A percentile compares a stretch with the other conserved stretches of the same genome.
Conservation (phyloP, 2,888 invertebrate species). For the Pyrgus malvae region DNA sequence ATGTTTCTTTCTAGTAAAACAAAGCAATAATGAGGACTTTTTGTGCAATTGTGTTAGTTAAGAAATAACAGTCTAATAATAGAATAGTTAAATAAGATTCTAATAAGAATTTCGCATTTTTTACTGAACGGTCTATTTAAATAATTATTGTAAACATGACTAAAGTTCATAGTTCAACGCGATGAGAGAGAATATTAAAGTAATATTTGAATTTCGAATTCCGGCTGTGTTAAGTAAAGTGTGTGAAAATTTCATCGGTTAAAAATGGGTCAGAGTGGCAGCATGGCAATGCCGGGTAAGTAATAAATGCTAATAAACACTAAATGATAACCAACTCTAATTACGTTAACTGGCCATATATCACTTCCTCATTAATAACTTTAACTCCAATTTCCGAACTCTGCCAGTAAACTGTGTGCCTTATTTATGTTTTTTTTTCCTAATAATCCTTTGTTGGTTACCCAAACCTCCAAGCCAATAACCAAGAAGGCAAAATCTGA, state of each 20-base stretch:
- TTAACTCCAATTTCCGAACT: background rate
- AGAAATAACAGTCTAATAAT: conserved; percentile 22
- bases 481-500: too few species aligned
- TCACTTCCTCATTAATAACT: conserved; percentile 19
- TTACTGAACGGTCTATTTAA: conserved; percentile 35
- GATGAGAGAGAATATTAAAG: conserved; percentile 18
- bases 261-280: conserved; percentile 71
- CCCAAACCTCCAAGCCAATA: too few species aligned
- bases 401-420: background rate
- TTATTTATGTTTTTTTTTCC: background rate
- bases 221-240: conserved; percentile 36
- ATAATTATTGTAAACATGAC: conserved; percentile 48
- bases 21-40: conserved; percentile 42
- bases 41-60: conserved; percentile 37
- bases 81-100: conserved; percentile 39
- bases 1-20: conserved; percentile 32
- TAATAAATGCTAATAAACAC: conserved; percentile 39
- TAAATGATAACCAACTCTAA: conserved; percentile 39
- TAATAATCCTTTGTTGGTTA: background rate
- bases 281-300: conserved; percentile 69
- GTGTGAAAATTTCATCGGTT: conserved; percentile 19
- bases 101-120: conserved; percentile 39
- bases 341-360: conserved; percentile 46
- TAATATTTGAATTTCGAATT: conserved; percentile 31
- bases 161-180: conserved; percentile 60